These are phyloP conservation scores for Thunnus maccoyii DNA, from an alignment of 2,113 vertebrate genomes.

Conservation along the genomic window DNA sequence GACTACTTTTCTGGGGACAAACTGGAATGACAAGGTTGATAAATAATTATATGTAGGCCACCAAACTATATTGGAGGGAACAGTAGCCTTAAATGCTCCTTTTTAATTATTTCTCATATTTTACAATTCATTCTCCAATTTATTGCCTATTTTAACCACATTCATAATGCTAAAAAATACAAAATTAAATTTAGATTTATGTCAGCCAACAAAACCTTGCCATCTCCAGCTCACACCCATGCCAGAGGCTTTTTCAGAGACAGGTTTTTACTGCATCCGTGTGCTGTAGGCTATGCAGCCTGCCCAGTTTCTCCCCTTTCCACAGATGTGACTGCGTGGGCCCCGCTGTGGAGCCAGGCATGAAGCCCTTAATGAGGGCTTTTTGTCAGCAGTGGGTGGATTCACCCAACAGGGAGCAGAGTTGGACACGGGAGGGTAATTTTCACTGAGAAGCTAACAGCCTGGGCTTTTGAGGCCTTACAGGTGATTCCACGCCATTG, in stretches of 20 bases:
- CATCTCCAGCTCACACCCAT: constrained; percentile 36
- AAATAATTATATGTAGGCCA: background rate
- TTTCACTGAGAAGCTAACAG: constrained; percentile 61
- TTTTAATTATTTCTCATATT: too few species aligned
- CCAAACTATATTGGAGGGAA: background rate
- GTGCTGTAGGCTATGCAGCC: constrained; percentile 63
- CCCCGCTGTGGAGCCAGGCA: constrained; percentile 76
- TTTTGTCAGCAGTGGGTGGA: constrained; percentile 80
- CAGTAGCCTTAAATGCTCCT: background rate
- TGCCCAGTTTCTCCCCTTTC: constrained; percentile 43
- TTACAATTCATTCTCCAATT: background rate
- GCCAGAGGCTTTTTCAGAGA: constrained; percentile 67
- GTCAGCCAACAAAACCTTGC: background rate
- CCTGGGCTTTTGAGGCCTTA: constrained; percentile 64
- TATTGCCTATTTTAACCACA: background rate
- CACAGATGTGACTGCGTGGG: constrained; percentile 76
- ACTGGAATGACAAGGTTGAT: constrained; percentile 27
- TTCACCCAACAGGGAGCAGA: constrained; percentile 64
- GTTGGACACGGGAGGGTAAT: constrained; percentile 66
- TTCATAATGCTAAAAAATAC: background rate
- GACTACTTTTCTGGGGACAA: constrained; percentile 16
- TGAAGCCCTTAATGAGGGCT: constrained; percentile 79
- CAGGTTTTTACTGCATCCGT: constrained; percentile 73
- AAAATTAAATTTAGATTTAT: constrained; percentile 3
- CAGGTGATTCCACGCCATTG: constrained; percentile 71